Evolutionary conservation across 2,888 invertebrate genomes (phyloP).

Genomic region (Hymenopus coronatus): DNA sequence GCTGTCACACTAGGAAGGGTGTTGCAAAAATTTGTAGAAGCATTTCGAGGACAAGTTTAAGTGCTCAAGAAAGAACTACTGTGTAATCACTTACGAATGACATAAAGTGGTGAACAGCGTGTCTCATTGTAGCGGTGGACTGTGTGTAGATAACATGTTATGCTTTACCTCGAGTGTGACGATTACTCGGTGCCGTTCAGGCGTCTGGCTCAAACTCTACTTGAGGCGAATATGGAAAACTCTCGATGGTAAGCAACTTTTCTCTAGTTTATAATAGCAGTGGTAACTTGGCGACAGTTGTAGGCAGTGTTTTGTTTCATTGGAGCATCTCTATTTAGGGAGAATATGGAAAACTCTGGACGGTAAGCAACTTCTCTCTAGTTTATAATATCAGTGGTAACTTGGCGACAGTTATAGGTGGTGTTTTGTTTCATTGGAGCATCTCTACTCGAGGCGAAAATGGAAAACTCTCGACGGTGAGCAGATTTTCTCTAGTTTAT

Average conservation of each 20-base stretch:
- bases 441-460: neutral
- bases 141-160: neutral
- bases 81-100: neutral
- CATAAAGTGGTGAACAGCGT: neutral
- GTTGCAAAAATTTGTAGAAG: neutral
- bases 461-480: neutral
- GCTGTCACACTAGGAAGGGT: too few relatives aligned
- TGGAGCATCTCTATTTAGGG: neutral
- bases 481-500: neutral
- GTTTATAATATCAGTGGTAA: too few relatives aligned
- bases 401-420: too few relatives aligned
- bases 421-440: too few relatives aligned
- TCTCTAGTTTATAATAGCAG: too few relatives aligned
- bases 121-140: neutral
- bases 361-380: neutral
- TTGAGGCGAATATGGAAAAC: neutral
- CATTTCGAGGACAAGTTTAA: neutral
- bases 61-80: neutral
- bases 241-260: neutral
- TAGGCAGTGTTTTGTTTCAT: too few relatives aligned
- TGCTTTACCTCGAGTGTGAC: neutral
- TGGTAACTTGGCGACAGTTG: too few relatives aligned
- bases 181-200: neutral
- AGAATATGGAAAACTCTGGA: neutral
- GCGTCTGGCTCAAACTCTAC: neutral